phyloP scores from a whole-genome alignment of 1,140 invertebrate genomes.

The Berghia stephanieae region DNA sequence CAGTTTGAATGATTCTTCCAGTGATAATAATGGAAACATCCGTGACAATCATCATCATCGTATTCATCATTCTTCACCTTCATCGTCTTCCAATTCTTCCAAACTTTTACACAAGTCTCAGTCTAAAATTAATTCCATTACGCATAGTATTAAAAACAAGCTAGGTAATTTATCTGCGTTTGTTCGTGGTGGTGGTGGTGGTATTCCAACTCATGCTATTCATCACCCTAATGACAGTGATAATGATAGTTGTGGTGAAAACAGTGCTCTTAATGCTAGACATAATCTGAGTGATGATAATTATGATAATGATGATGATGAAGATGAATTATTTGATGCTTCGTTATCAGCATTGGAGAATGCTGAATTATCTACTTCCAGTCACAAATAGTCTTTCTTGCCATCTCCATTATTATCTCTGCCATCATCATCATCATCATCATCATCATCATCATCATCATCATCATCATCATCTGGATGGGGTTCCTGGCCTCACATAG shows the following conservation, averaged over 20 bases:
- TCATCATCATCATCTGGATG: too few species aligned
- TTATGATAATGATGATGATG: background rate
- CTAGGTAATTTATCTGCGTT: background rate
- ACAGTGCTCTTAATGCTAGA: too few species aligned
- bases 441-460: background rate
- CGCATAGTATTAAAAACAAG: too few species aligned
- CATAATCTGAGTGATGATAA: background rate
- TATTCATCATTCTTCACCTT: too few species aligned
- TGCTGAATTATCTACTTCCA: too few species aligned
- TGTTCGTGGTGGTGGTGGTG: background rate
- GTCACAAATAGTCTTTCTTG: background rate
- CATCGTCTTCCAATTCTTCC: too few species aligned
- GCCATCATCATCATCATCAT: background rate
- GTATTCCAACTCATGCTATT: background rate
- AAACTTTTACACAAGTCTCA: too few species aligned
- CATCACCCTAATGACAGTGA: background rate
- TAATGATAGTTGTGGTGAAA: background rate
- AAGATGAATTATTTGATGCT: slow-evolving; percentile 6
- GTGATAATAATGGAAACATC: too few species aligned
- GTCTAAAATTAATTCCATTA: too few species aligned
- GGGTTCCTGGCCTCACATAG: too few species aligned
- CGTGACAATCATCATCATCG: too few species aligned
- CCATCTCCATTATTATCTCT: background rate
- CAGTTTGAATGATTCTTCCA: too few species aligned
- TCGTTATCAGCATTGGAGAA: background rate